Base-by-base conservation (phyloP, 2,113 vertebrate species). In the Bos taurus region DNA sequence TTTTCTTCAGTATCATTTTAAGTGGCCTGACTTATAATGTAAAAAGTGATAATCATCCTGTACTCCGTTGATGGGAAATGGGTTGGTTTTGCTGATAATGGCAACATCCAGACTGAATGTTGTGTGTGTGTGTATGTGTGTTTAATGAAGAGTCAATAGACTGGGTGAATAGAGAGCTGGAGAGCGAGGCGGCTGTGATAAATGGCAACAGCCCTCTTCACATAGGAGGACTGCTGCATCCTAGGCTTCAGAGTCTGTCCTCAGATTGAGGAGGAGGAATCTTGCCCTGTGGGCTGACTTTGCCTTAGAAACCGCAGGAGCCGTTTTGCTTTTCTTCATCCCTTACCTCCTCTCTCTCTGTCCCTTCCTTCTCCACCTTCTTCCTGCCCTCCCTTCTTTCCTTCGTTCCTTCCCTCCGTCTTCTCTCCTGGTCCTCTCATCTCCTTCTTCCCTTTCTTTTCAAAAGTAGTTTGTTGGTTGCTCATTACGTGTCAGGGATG, bases 281-380 rank as follows among this genome's bases (percentile, higher is more conserved):
- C 82, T 88, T 87, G 36, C 25, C 28, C 0, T 71, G 19, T 36
- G 15, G 26, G 16, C 23, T 36, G 26, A 1, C 36, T 77, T 84
- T 26, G 19, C 43, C 19, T 94, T 62, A 48, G 40, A 89, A 74
- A 60, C 33, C 11, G 1, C 21, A 30, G 19, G 3, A 52, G 56
- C 3, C 59, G 4, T 82, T 81, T 12, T 43, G 36, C 8, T 23
- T 71, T 74, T 2, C 23, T 74, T 78, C 4, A 4, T 54, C 85
- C 30, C 4, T n/a, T 46, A 0, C 0, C 3, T 9, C 12, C 1
- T 6, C 5, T 40, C 10, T 16, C 5, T 21, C 10, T 19, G 21
- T 17, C 17, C 12, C 2, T 33, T 26, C 3, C 5, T 21, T 12
- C 4, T 54, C 1, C 30, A 2, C 1, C 3, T 80, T 12, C 26